phyloP scores from a whole-genome alignment of 1,140 invertebrate genomes.

The Maconellicoccus hirsutus region DNA sequence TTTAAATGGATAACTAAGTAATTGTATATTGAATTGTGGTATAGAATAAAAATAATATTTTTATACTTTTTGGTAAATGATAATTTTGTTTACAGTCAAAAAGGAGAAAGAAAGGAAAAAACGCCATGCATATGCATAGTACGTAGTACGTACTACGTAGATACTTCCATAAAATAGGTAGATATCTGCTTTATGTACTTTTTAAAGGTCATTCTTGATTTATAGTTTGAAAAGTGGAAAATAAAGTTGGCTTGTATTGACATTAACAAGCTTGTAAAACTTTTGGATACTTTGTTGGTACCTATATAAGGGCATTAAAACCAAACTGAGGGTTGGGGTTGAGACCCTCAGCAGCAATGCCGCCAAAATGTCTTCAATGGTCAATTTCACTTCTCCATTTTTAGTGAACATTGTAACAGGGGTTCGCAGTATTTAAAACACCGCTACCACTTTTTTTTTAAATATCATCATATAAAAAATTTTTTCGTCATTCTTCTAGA shows the following conservation, averaged over 20 bases:
- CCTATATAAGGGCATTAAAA: slow-evolving; percentile 21
- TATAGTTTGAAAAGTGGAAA: slow-evolving; percentile 10
- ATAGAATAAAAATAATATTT: no score
- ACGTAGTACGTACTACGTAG: no score
- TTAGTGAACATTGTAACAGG: neutral
- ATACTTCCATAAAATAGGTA: no score
- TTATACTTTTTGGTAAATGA: no score
- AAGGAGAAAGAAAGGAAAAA: no score
- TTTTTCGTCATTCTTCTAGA: no score
- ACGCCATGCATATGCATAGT: no score
- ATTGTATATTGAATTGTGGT: no score
- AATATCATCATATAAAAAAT: no score
- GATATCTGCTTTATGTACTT: neutral
- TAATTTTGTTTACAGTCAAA: no score
- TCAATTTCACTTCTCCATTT: slow-evolving; percentile 5
- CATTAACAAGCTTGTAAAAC: slow-evolving; percentile 22
- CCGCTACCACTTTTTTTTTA: no score
- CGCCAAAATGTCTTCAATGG: slow-evolving; percentile 17
- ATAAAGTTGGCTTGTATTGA: slow-evolving; percentile 21
- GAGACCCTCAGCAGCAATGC: neutral
- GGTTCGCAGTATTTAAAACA: neutral
- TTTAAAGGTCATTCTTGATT: slow-evolving; percentile 20
- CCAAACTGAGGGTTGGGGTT: slow-evolving; percentile 5
- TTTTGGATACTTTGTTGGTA: slow-evolving; percentile 15
- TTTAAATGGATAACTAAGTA: no score